Conservation (phyloP, 2,888 invertebrate species). For the Labia minor region DNA sequence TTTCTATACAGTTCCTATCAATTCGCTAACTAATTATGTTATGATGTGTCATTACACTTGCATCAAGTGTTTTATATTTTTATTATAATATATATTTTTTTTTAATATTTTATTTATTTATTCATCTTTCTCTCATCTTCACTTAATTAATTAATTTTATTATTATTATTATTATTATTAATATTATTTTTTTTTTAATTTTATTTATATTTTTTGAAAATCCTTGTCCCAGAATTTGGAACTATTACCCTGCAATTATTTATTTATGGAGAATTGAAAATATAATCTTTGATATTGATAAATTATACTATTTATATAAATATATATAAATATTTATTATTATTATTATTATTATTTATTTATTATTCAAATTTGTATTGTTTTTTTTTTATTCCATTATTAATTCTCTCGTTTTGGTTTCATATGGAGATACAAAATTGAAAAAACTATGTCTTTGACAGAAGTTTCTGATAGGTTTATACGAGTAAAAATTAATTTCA, state of each 20-base stretch:
- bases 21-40: conserved; percentile 13
- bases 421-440: conserved; percentile 3
- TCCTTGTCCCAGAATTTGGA: conserved; percentile 23
- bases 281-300: conserved; percentile 9
- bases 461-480: neutral
- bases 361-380: no score
- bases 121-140: no score
- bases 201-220: conserved; percentile 17
- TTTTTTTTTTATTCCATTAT: no score
- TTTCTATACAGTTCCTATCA: conserved; percentile 1
- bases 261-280: conserved; percentile 20
- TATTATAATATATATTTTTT: neutral
- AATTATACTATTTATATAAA: conserved; percentile 15
- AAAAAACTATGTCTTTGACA: conserved; percentile 5
- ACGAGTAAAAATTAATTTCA: neutral
- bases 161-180: no score
- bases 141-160: no score
- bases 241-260: conserved; percentile 26
- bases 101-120: no score
- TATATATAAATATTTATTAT: conserved; percentile 15
- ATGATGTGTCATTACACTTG: conserved; percentile 13
- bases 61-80: neutral
- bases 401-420: conserved; percentile 2
- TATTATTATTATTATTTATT: no score
- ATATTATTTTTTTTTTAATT: neutral